Evolutionary conservation across 2,888 invertebrate genomes (phyloP).

Genomic region (Tupiocoris notatus): DNA sequence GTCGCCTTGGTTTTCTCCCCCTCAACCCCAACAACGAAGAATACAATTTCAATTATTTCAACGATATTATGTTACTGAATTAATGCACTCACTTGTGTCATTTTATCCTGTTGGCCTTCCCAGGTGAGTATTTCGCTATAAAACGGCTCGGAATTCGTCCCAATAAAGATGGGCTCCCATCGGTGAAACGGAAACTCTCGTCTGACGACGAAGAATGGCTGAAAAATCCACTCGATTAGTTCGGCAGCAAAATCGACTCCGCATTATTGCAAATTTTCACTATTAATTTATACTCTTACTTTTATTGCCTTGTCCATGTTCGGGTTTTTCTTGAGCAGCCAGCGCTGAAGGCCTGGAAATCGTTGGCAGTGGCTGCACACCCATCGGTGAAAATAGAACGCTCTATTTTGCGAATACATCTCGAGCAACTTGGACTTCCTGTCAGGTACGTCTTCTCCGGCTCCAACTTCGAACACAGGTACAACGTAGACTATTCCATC

Average conservation of each 20-base stretch:
- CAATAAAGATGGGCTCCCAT: slow-evolving; percentile 80
- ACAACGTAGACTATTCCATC: slow-evolving; percentile 63
- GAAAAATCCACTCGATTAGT: slow-evolving; percentile 49
- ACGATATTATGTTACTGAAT: no score
- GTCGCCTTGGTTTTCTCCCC: no score
- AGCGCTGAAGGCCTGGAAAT: slow-evolving; percentile 70
- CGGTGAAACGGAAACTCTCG: slow-evolving; percentile 72
- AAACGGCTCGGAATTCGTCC: slow-evolving; percentile 70
- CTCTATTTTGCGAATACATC: slow-evolving; percentile 60
- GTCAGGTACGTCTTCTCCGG: slow-evolving; percentile 61
- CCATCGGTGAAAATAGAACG: slow-evolving; percentile 67
- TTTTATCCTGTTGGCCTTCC: slow-evolving; percentile 80
- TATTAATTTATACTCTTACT: slow-evolving; percentile 39
- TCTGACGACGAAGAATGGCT: slow-evolving; percentile 66
- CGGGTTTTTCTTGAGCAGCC: slow-evolving; percentile 55
- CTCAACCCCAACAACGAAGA: no score
- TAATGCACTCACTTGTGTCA: slow-evolving; percentile 66
- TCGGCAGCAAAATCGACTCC: no score
- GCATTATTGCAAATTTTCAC: no score
- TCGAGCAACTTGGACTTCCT: slow-evolving; percentile 61
- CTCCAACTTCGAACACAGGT: slow-evolving; percentile 69
- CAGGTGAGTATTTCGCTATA: slow-evolving; percentile 74
- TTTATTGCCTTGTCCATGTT: slow-evolving; percentile 47
- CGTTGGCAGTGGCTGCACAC: slow-evolving; percentile 71
- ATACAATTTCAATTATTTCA: no score